Evolutionary conservation across 2,113 vertebrate genomes (phyloP).

Genomic region (Eurystomus gularis): DNA sequence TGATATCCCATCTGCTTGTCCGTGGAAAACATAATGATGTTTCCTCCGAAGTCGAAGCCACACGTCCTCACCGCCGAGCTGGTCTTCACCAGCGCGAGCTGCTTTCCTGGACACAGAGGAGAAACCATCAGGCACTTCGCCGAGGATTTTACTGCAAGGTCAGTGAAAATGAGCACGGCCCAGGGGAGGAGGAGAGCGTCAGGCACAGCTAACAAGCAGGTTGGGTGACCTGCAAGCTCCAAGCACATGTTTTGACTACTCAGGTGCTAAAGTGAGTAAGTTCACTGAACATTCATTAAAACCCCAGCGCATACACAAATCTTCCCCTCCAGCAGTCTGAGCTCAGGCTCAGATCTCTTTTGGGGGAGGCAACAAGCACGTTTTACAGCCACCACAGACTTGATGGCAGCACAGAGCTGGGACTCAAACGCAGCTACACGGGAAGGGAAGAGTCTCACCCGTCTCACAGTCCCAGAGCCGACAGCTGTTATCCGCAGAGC

Average conservation of each 20-base stretch:
- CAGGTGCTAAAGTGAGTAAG: fast-evolving
- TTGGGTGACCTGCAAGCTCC: neutral
- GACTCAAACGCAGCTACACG: fast-evolving
- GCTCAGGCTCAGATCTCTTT: fast-evolving
- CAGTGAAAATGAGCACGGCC: neutral
- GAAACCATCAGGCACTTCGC: neutral
- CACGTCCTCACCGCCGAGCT: constrained; percentile 95
- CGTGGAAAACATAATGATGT: constrained; percentile 99
- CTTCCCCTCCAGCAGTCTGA: neutral
- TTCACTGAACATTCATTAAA: neutral
- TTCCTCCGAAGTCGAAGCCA: constrained; percentile 96
- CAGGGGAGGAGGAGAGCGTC: neutral
- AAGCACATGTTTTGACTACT: fast-evolving
- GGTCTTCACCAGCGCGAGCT: constrained; percentile 90
- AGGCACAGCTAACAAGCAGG: neutral
- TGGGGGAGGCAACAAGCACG: fast-evolving
- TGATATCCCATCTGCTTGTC: constrained; percentile 99
- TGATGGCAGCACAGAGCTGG: fast-evolving
- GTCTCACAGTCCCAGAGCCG: constrained; percentile 97
- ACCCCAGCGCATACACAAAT: neutral
- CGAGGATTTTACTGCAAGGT: neutral
- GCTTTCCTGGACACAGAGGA: constrained; percentile 83
- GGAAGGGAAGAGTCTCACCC: constrained; percentile 65
- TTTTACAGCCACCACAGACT: neutral
- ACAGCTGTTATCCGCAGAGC: constrained; percentile 96